phyloP scores from a whole-genome alignment of 2,888 invertebrate genomes.

The Conus canariensis region DNA sequence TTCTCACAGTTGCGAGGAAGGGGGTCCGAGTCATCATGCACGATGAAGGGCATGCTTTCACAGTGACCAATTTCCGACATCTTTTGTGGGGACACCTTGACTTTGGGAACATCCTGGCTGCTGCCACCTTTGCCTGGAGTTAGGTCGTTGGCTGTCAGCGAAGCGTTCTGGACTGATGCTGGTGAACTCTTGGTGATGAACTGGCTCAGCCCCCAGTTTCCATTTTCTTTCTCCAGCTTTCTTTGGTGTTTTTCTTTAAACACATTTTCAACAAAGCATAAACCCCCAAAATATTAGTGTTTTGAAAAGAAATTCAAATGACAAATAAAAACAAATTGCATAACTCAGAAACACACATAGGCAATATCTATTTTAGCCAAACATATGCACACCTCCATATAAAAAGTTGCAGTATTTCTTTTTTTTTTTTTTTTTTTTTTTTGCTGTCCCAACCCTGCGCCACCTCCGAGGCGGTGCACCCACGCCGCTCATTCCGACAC shows the following conservation, averaged over 20 bases:
- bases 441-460: too few species aligned
- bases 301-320: too few species aligned
- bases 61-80: conserved; percentile 45
- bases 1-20: conserved; percentile 14
- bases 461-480: too few species aligned
- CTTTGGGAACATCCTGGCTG: conserved; percentile 33
- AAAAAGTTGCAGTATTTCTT: too few species aligned
- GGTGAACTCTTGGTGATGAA: conserved; percentile 42
- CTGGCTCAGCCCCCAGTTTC: conserved; percentile 38
- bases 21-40: conserved; percentile 23
- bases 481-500: too few species aligned
- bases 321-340: too few species aligned
- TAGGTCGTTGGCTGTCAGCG: neutral
- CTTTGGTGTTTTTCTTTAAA: too few species aligned
- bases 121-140: neutral
- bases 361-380: too few species aligned
- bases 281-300: neutral
- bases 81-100: conserved; percentile 38
- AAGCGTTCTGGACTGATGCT: neutral
- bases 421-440: too few species aligned
- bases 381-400: too few species aligned
- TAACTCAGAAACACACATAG: too few species aligned
- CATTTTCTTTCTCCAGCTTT: conserved; percentile 15
- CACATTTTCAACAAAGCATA: neutral
- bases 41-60: conserved; percentile 44